Evolutionary conservation across 2,888 invertebrate species (phyloP).

Genomic region (Heliconius ismenius): DNA sequence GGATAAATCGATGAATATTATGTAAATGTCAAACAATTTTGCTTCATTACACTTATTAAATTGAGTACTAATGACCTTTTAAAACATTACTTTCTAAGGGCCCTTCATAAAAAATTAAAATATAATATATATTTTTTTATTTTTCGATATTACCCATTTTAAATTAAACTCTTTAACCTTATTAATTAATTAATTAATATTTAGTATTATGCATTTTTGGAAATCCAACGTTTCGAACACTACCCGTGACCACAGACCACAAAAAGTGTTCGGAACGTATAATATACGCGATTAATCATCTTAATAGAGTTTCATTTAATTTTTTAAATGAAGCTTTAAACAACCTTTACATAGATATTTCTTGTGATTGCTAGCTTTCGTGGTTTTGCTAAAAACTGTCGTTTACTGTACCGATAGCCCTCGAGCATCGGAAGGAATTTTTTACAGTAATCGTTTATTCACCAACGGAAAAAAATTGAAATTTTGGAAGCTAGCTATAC

Average conservation of each 20-base stretch:
- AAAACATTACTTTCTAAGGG: neutral
- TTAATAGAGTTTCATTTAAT: too few relatives aligned
- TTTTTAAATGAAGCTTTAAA: neutral
- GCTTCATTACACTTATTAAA: neutral
- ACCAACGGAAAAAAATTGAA: neutral
- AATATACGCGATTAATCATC: too few relatives aligned
- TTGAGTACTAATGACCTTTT: neutral
- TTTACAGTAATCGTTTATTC: conserved; percentile 3
- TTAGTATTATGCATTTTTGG: too few relatives aligned
- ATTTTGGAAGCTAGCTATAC: neutral
- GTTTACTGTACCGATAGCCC: neutral
- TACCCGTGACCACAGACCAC: too few relatives aligned
- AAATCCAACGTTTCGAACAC: too few relatives aligned
- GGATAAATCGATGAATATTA: neutral
- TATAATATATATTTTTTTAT: too few relatives aligned
- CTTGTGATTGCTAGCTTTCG: neutral
- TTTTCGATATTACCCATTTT: too few relatives aligned
- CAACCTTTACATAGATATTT: neutral
- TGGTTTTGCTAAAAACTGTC: neutral
- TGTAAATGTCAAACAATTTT: too few relatives aligned
- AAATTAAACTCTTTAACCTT: too few relatives aligned
- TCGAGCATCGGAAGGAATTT: neutral
- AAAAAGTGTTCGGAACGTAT: too few relatives aligned
- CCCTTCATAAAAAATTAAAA: too few relatives aligned
- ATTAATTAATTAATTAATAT: too few relatives aligned